phyloP scores from a whole-genome alignment of 1,140 invertebrate genomes.

The Zaprionus davidi region DNA sequence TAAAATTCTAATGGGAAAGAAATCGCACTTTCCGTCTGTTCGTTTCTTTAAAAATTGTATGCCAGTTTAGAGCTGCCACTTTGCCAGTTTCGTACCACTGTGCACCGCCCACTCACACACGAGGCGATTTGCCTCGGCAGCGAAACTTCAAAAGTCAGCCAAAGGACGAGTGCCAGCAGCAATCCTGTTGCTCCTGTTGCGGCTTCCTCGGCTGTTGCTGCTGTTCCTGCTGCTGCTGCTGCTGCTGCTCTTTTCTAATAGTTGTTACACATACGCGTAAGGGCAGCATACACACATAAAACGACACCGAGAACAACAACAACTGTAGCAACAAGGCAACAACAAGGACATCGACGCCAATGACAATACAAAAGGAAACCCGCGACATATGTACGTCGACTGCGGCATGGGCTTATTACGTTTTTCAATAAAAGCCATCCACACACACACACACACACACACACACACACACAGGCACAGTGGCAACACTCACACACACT shows the following conservation, averaged over 20 bases:
- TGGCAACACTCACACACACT: not conserved
- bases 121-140: not conserved
- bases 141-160: conserved; percentile 62
- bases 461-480: conserved; percentile 5
- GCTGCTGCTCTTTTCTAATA: conserved; percentile 68
- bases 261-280: conserved; percentile 67
- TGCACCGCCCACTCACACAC: conserved; percentile 1
- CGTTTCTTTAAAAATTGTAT: too few species aligned
- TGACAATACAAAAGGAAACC: conserved; percentile 60
- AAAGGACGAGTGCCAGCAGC: conserved; percentile 40
- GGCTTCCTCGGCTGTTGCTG: conserved; percentile 19
- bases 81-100: not conserved
- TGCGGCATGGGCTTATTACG: conserved; percentile 59
- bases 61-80: not conserved
- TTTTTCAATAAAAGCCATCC: conserved; percentile 60
- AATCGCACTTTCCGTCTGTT: not conserved
- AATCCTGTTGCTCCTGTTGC: conserved; percentile 57
- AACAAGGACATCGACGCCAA: conserved; percentile 52
- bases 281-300: conserved; percentile 48
- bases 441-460: conserved; percentile 16
- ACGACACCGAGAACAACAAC: conserved; percentile 38
- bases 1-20: not conserved
- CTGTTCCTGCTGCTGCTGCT: conserved; percentile 25
- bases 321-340: conserved; percentile 31
- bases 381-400: conserved; percentile 58